Conservation (phyloP, 2,113 vertebrate genomes). For the Protobothrops flavoviridis region DNA sequence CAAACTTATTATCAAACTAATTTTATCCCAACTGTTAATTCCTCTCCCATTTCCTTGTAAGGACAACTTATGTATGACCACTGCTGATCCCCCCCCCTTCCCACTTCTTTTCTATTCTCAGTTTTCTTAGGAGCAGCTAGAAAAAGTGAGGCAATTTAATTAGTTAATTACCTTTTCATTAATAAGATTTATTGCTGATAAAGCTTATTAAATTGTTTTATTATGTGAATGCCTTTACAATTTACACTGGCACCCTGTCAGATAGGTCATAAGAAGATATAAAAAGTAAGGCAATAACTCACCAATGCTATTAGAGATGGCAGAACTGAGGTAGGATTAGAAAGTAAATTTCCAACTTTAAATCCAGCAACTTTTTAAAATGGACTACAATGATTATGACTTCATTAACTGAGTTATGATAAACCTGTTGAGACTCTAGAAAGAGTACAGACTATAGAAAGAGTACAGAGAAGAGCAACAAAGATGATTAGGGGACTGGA, state of each 20-base stretch:
- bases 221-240: not conserved
- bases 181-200: slow-evolving; percentile 5
- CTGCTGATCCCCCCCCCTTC: not conserved
- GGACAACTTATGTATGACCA: not conserved
- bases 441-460: too few relatives aligned
- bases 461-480: too few relatives aligned
- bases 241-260: not conserved
- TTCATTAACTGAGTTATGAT: not conserved
- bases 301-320: not conserved
- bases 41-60: not conserved
- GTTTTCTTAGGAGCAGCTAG: not conserved
- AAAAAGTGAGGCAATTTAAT: not conserved
- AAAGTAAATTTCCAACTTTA: not conserved
- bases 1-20: not conserved
- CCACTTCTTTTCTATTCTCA: not conserved
- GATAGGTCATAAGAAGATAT: slow-evolving; percentile 6
- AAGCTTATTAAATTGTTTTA: slow-evolving; percentile 17
- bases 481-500: too few relatives aligned
- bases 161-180: slow-evolving; percentile 16
- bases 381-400: not conserved
- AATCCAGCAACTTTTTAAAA: not conserved
- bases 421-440: not conserved
- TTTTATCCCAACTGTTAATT: not conserved
- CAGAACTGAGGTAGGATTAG: not conserved
- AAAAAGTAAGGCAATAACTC: not conserved